A percentile compares a stretch with the other conserved stretches of the same genome.
These are phyloP conservation scores for Ceyx melanurus DNA, from an alignment of 2,113 vertebrate species.

Conservation along the genomic window DNA sequence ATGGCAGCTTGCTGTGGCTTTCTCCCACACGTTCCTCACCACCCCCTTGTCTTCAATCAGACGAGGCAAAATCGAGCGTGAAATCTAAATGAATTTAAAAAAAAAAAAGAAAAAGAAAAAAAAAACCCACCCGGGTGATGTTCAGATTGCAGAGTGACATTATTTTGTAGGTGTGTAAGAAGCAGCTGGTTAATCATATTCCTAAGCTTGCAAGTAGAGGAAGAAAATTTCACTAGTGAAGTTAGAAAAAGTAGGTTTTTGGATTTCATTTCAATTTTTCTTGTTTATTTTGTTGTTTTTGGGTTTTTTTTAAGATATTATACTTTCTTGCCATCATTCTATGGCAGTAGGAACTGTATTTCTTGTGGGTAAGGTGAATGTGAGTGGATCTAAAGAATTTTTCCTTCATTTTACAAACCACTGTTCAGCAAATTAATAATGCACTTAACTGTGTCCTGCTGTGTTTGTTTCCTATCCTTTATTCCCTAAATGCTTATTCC, in stretches of 20 bases:
- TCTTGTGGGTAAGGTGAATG: not conserved
- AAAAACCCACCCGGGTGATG: conserved; percentile 12
- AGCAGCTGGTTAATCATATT: conserved; percentile 27
- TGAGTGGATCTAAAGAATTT: not conserved
- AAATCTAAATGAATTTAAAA: conserved; percentile 55
- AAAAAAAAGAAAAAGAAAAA: conserved; percentile 11
- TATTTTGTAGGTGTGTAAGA: conserved; percentile 25
- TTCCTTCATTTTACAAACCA: not conserved
- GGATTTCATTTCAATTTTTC: not conserved
- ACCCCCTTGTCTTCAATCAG: conserved; percentile 58
- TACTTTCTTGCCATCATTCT: not conserved
- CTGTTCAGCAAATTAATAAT: not conserved
- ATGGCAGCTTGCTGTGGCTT: conserved; percentile 51
- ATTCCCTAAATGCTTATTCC: not conserved
- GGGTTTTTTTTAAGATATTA: not conserved
- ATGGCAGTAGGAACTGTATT: not conserved
- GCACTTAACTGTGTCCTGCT: not conserved
- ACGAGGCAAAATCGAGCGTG: conserved; percentile 17
- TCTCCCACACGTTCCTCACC: conserved; percentile 47
- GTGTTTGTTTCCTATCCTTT: not conserved
- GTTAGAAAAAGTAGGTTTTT: not conserved
- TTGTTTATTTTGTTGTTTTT: not conserved
- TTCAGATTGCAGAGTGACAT: conserved; percentile 16
- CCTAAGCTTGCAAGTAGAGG: not conserved
- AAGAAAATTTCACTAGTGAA: not conserved